phyloP scores from a whole-genome alignment of 2,888 invertebrate genomes.

The Acrobasis repandana region DNA sequence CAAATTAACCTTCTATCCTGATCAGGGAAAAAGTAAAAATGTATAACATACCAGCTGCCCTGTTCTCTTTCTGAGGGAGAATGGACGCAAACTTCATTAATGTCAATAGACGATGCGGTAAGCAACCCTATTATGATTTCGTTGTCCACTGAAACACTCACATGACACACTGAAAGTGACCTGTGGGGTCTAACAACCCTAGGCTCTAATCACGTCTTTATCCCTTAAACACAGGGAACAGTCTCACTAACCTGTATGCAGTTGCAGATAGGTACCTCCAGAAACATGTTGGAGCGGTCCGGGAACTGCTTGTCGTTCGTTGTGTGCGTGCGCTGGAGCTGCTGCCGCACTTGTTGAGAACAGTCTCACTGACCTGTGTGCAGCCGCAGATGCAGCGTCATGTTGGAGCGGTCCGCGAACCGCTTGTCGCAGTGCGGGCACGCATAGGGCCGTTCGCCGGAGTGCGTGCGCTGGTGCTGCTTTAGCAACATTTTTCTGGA shows the following conservation, averaged over 20 bases:
- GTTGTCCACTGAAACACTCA: too few relatives aligned
- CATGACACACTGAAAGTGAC: too few relatives aligned
- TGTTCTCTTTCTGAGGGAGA: too few relatives aligned
- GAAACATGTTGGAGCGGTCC: slow-evolving; percentile 92
- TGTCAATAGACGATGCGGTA: too few relatives aligned
- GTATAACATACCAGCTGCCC: too few relatives aligned
- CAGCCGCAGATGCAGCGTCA: slow-evolving; percentile 90
- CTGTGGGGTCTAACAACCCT: too few relatives aligned
- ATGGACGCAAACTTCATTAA: too few relatives aligned
- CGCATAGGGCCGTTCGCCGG: slow-evolving; percentile 91
- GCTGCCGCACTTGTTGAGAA: slow-evolving; percentile 90
- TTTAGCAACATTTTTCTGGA: slow-evolving; percentile 92
- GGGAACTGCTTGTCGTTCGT: slow-evolving; percentile 88
- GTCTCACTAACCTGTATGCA: slow-evolving; percentile 78
- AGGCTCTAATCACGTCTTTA: too few relatives aligned
- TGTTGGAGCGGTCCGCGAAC: slow-evolving; percentile 92
- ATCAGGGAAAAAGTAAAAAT: too few relatives aligned
- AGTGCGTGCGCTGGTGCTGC: slow-evolving; percentile 92
- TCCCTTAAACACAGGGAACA: slow-evolving; percentile 89
- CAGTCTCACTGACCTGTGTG: slow-evolving; percentile 84
- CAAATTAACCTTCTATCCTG: too few relatives aligned
- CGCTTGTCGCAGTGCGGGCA: slow-evolving; percentile 92
- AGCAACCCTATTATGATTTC: too few relatives aligned
- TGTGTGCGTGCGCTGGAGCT: slow-evolving; percentile 91
- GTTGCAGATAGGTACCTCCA: slow-evolving; percentile 89